Base-by-base conservation (phyloP, 2,888 invertebrate genomes). In the Fissipunctia ypsillon region DNA sequence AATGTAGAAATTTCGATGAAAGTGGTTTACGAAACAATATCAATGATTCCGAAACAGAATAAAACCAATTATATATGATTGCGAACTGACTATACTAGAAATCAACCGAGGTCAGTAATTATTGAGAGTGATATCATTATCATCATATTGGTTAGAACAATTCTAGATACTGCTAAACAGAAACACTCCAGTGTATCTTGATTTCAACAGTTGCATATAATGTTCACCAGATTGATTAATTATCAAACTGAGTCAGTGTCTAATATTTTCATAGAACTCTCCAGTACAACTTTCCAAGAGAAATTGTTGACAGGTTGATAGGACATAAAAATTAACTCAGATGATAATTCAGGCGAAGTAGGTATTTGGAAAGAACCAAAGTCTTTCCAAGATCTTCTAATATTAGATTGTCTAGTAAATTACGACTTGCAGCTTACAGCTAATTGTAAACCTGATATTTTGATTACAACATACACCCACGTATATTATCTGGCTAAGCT, bases 11-110 rank as follows among this genome's bases (percentile, higher is more conserved):
- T 65, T 70, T 35, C 7, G 4, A 54, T 59, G 70, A 80, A 76
- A 83, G 80, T 76, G 12, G 16, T 22, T 0, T 41, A 48, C 35
- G 28, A 75, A 61, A 80, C 41, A 67, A 59, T 61, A 41, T 41
- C 38, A 61, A 54, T 41, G 25, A 79, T 79, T 69, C n/a, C 41
- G 41, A 64, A 45, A 78, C 14, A 31, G 5, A 19, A 56, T 80
- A 57, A 45, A 52, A 43, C 1, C 45, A 57, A 67, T 48, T 41
- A 50, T 16, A 63, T 31, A 5, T 68, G 4, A 50, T 35, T 65
- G 35, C 38, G 3, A 56, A 56, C 14, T n/a, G 31, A 56, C 45
- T 3, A 19, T 69, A 54, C 4, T 41, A 41, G 19, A 54, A 56
- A 63, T 45, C n/a, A 9, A 22, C 16, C 38, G 66, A 73, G 61